Conservation (phyloP, 2,797 vertebrate species). For the Trematomus bernacchii region DNA sequence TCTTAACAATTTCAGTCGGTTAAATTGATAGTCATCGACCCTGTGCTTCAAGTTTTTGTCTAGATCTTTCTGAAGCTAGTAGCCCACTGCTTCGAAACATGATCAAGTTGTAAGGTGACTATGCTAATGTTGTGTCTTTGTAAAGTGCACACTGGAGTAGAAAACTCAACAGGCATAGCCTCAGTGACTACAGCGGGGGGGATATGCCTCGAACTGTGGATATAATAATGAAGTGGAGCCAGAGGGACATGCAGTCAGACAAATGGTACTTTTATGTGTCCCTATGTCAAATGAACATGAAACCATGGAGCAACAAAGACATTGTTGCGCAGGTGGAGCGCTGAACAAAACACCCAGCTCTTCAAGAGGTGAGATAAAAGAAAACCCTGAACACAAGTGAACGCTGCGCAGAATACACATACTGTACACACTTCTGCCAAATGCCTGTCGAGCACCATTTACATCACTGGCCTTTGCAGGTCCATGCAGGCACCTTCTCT, state of each 20-base stretch:
- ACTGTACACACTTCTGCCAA: conserved; percentile 31
- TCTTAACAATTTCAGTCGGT: not conserved
- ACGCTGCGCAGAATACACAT: conserved; percentile 21
- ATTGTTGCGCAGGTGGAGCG: conserved; percentile 3
- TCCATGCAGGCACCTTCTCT: conserved; percentile 8
- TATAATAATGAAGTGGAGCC: not conserved
- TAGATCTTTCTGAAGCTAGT: not conserved
- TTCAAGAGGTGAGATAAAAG: conserved; percentile 40
- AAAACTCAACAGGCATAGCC: not conserved
- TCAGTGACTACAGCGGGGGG: not conserved
- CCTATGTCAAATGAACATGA: conserved; percentile 17
- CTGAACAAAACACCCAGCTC: conserved; percentile 16
- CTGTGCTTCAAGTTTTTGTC: not conserved
- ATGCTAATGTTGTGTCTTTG: not conserved
- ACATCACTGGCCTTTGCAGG: conserved; percentile 39
- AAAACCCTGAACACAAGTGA: conserved; percentile 24
- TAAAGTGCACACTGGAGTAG: not conserved
- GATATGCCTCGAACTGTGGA: not conserved
- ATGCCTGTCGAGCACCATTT: conserved; percentile 32
- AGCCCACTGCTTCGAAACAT: not conserved
- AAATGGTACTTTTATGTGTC: not conserved
- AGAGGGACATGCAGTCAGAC: not conserved
- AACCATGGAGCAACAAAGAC: conserved; percentile 22
- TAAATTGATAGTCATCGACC: no score
- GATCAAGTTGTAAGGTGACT: not conserved